Conservation (phyloP, 2,888 invertebrate genomes). For the Cataglyphis livida region DNA sequence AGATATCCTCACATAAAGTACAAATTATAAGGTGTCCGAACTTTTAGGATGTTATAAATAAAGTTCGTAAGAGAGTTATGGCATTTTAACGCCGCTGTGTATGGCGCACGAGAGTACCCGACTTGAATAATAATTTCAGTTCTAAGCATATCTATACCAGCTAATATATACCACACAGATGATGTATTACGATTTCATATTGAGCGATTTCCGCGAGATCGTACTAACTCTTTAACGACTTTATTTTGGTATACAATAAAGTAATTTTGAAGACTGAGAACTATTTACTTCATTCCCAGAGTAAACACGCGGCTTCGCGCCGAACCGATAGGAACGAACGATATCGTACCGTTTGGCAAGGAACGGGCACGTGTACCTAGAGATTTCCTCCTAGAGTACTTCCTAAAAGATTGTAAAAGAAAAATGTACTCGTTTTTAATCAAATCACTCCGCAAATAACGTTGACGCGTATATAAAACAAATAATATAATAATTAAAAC, state of each 20-base stretch:
- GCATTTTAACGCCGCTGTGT: constrained; percentile 50
- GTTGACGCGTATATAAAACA: constrained; percentile 33
- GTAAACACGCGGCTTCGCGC: constrained; percentile 48
- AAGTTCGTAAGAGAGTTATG: constrained; percentile 60
- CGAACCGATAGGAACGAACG: constrained; percentile 40
- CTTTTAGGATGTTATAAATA: constrained; percentile 63
- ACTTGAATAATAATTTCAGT: constrained; percentile 52
- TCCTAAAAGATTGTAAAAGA: constrained; percentile 50
- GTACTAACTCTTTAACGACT: constrained; percentile 67
- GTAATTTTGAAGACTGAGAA: constrained; percentile 73
- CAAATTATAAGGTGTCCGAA: constrained; percentile 71
- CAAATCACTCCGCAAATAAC: constrained; percentile 40
- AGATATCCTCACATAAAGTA: constrained; percentile 72
- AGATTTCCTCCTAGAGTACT: constrained; percentile 56
- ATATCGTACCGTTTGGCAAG: constrained; percentile 43
- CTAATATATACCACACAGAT: constrained; percentile 49
- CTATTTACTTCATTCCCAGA: constrained; percentile 60
- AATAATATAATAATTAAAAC: constrained; percentile 12
- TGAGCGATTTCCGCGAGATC: constrained; percentile 71
- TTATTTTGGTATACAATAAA: constrained; percentile 72
- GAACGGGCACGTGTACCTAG: constrained; percentile 51
- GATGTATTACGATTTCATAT: constrained; percentile 62
- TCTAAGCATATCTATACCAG: constrained; percentile 56
- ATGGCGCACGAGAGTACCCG: constrained; percentile 44
- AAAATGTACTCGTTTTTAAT: constrained; percentile 50